Base-by-base conservation (phyloP, 2,888 invertebrate genomes). In the Quadriops clusia region DNA sequence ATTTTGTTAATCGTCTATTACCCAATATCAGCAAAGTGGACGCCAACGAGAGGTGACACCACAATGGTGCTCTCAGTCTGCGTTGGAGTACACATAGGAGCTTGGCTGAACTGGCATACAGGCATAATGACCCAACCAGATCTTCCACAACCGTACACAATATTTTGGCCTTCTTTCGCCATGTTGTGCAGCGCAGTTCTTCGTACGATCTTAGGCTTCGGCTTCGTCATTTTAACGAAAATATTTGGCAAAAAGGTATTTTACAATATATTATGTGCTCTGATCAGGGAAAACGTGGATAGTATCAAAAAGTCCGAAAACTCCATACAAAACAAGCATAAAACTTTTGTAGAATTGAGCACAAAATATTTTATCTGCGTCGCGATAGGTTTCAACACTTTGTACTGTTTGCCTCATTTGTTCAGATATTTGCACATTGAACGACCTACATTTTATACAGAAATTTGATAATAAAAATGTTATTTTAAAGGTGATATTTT, bases 11-110 rank as follows among this genome's bases (percentile, higher is more conserved):
- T 87, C 38, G 67, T 81, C 22, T 79, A 74, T 53, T 84, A 89
- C 58, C 93, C 91, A 1, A 72, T 74, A 40, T 76, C 83, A 28
- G 78, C 82, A 43, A 77, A 76, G 49, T 90, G 90, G 89, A 90
- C 87, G 30, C 89, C 90, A 5, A 89, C 90, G 10, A 84, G 91
- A 51, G 87, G 89, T 13, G 91, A 93, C 60, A 91, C 91, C 1
- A 76, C 86, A 2, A 80, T 86, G 70, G 80, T 90, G 42, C 69
- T 90, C 41, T 84, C 83, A 31, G 83, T 84, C 4, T 78, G 78
- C 42, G 72, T 77, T 2, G 90, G 90, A 28, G 69, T 87, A 37
- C 70, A 79, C 26, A 58, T 74, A 3, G 90, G 87, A 11, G 74
- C 84, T 4, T 90, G 89, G 90, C 61, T 81, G 21, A 85, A 85